Evolutionary conservation across 2,888 invertebrate species (phyloP), one percentile per base, ranked within the genome.

Genomic region (Nemoura dubitans): DNA sequence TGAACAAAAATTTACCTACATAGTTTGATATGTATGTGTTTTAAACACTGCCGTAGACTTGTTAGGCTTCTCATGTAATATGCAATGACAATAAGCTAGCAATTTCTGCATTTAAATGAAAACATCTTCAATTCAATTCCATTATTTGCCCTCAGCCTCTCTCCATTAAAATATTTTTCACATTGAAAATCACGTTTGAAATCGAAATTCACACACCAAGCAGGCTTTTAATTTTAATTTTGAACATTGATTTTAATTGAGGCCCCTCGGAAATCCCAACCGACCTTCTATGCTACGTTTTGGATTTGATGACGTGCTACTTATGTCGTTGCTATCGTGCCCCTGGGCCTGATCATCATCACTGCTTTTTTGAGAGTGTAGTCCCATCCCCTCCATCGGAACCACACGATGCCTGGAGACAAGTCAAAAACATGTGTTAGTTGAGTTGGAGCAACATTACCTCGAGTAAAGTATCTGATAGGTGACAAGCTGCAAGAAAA

Each of bases 311-410:
- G 59, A 21, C 59, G 36, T 36, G 59, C 59, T 59, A 30, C 10
- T 28, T 28, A 28, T 16, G 91, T 90, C 80, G 91, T 90, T 87
- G 91, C 91, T 87, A 93, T 91, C 89, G 93, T 92, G 87, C 95
- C 95, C 92, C 94, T 95, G 76, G 97, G 97, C 91, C 96, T 96
- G 90, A 98, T 98, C 97, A 97, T 97, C 97, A 98, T 97, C 87
- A 95, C 95, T 0, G 98, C 96, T 90, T 95, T 95, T 92, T 97
- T 97, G 88, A 98, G 92, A 26, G 97, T 97, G 92, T 98, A 98
- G 92, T 97, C 97, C 97, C 98, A 98, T 86, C 98, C 97, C 92
- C 97, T 94, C 97, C 97, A 98, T 90, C 97, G 95, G 95, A 97
- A 98, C 97, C 97, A 98, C 6, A 98, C 97, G 89, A 98, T 97